Percentiles rank a stretch among this genome's conserved stretches.
Conservation (phyloP, 2,888 invertebrate genomes). For the Coelopa pilipes region DNA sequence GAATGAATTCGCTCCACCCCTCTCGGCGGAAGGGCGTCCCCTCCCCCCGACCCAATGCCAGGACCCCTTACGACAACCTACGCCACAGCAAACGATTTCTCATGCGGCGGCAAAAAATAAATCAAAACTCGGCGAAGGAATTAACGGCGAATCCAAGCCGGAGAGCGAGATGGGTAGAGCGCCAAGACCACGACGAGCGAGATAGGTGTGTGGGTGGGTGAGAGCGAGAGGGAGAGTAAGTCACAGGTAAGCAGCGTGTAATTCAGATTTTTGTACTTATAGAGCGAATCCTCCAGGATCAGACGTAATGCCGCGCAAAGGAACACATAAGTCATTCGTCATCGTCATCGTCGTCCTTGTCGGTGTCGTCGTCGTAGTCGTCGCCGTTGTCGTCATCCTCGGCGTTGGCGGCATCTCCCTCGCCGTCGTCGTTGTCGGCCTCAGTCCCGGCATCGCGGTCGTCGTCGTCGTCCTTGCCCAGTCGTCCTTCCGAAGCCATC, state of each 20-base stretch:
- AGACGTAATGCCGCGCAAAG: conserved; percentile 18
- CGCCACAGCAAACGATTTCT: conserved; percentile 11
- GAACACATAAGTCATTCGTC: conserved; percentile 35
- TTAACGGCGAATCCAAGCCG: not conserved
- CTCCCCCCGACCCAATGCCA: too few species aligned
- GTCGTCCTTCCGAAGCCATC: too few species aligned
- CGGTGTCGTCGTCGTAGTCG: conserved; percentile 24
- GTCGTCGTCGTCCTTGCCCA: not conserved
- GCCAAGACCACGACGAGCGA: not conserved
- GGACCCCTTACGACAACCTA: not conserved
- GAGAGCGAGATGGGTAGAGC: not conserved
- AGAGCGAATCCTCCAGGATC: conserved; percentile 24
- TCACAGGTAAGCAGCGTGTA: conserved; percentile 41
- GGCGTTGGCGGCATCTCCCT: not conserved
- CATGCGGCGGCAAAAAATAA: conserved; percentile 28
- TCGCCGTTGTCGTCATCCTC: not conserved
- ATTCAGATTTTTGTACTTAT: conserved; percentile 38
- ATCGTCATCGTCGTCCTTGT: conserved; percentile 34
- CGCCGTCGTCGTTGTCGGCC: not conserved
- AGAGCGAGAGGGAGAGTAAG: conserved; percentile 12
- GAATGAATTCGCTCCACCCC: not conserved
- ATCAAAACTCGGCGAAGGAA: conserved; percentile 25
- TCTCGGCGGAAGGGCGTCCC: too few species aligned
- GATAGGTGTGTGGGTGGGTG: not conserved
- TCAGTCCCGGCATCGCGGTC: not conserved